A percentile compares a stretch with the other conserved stretches of the same genome.
Evolutionary conservation across 1,140 invertebrate genomes (phyloP).

Genomic region (Metaphire vulgaris): DNA sequence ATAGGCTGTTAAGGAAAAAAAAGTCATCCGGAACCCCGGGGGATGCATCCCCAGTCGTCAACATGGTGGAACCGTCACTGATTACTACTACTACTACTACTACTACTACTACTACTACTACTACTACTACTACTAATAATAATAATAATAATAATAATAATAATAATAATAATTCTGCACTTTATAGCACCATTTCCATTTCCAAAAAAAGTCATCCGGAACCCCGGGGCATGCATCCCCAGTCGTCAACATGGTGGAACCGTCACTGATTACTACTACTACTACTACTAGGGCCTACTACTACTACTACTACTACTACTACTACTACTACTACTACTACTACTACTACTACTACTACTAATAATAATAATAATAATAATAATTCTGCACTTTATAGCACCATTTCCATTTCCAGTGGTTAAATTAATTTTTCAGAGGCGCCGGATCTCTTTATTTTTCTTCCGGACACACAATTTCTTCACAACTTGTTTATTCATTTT

Average conservation of each 20-base stretch:
- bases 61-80: too few species aligned
- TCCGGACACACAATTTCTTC: too few species aligned
- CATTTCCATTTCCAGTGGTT: background rate
- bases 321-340: conserved; percentile 2
- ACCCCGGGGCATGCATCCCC: too few species aligned
- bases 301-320: conserved; percentile 2
- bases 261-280: background rate
- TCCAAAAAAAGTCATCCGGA: background rate
- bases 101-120: conserved; percentile 3
- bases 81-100: conserved; percentile 1
- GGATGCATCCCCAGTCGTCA: too few species aligned
- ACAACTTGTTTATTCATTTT: too few species aligned
- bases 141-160: background rate
- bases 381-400: background rate
- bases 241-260: background rate
- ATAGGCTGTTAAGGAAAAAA: too few species aligned
- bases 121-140: background rate
- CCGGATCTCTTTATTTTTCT: too few species aligned
- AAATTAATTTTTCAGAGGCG: too few species aligned
- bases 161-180: background rate
- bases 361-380: background rate
- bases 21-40: too few species aligned
- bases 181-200: background rate
- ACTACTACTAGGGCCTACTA: background rate
- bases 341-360: conserved; percentile 3